Base-by-base conservation (phyloP, 2,888 invertebrate genomes). In the Auanema sp. region DNA sequence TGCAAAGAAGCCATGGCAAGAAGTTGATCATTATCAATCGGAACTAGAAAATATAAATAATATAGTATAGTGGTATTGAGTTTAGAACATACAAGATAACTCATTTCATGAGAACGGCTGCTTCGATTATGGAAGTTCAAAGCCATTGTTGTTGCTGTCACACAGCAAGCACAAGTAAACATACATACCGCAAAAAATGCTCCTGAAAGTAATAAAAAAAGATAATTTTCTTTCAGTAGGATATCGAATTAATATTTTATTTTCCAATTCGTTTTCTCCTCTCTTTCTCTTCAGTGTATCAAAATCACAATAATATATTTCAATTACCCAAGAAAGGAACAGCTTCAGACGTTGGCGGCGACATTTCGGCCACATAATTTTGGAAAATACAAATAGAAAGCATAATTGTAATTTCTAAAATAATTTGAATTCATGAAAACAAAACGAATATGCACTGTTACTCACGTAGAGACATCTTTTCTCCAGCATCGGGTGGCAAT, bases 381-480 rank as follows among this genome's bases (percentile, higher is more conserved):
- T 78, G 78, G 53, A 78, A 78, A 24, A 78, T 76, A 43, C 78
- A 78, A 58, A 78, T 78, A 14, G 78, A 78, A 8, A 78, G 68
- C 78, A 78, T 76, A 43, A 78, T 72, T 0, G 78, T 77, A 53
- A 78, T 77, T 63, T 78, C 78, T 78, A 58, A 53, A 43, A 12
- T n/a, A 10, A 6, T 21, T 55, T 16, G 0, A 2, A 21, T 16
- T 1, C 8, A 5, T 50, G 8, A 16, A 43, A 6, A 40, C 8
- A 12, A 43, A 16, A 41, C 18, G 42, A 24, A 14, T 16, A 23
- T 50, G 6, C 2, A 14, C 6, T 6, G 25, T 58, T 54, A 59
- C 72, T 66, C 58, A 78, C 78, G 78, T 47, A 78, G 61, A 11
- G 75, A 74, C 75, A 77, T 78, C 60, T 78, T 78, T 52, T 78